Percentiles rank a stretch among this genome's conserved stretches.
Conservation (phyloP, 1,140 invertebrate genomes). For the Drosophila mauritiana region DNA sequence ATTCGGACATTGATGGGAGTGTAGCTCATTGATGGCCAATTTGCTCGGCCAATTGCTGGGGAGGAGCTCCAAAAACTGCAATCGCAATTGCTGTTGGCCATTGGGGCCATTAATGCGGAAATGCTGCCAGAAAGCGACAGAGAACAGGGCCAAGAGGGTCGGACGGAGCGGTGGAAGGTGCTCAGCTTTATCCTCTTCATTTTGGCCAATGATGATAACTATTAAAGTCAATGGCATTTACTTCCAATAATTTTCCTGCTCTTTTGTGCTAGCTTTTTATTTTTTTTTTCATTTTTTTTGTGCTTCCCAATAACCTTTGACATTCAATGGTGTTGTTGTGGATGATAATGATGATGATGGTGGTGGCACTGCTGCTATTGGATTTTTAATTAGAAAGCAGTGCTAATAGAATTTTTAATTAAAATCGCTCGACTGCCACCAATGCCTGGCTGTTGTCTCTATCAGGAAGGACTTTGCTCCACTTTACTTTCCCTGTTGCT, state of each 20-base stretch:
- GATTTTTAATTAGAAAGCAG: conserved; percentile 77
- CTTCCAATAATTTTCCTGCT: conserved; percentile 51
- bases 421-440: conserved; percentile 62
- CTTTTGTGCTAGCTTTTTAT: conserved; percentile 21
- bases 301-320: conserved; percentile 33
- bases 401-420: conserved; percentile 82
- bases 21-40: conserved; percentile 71
- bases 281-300: not conserved
- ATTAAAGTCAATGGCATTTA: conserved; percentile 63
- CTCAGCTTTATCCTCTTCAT: conserved; percentile 35
- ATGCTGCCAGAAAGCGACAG: conserved; percentile 46
- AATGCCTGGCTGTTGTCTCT: conserved; percentile 51
- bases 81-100: conserved; percentile 54
- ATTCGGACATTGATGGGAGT: conserved; percentile 40
- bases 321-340: conserved; percentile 27
- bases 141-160: not conserved
- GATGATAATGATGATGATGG: conserved; percentile 24
- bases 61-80: conserved; percentile 44
- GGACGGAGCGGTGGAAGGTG: conserved; percentile 4
- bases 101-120: conserved; percentile 54
- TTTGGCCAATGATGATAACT: conserved; percentile 40
- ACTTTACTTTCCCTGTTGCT: conserved; percentile 54
- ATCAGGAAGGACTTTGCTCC: conserved; percentile 26
- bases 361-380: conserved; percentile 35
- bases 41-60: conserved; percentile 66